These are phyloP conservation scores for Volucella zonaria DNA, from an alignment of 2,888 invertebrate species.

Conservation along the genomic window DNA sequence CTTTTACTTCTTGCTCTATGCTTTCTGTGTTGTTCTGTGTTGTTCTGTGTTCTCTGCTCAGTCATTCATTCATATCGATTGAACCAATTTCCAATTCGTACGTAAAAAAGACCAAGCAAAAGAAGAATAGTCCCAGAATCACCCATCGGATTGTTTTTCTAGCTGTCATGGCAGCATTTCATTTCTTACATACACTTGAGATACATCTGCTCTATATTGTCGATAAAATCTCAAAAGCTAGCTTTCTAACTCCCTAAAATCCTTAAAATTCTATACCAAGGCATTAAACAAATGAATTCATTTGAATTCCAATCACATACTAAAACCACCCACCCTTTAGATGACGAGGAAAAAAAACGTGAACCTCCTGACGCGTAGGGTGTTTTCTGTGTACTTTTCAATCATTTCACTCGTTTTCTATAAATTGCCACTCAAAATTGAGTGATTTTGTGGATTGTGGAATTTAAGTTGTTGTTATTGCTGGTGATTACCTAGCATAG, in stretches of 20 bases:
- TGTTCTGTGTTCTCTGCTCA: slow-evolving; percentile 4
- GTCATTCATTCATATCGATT: slow-evolving; percentile 53
- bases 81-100: slow-evolving; percentile 34
- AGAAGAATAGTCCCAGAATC: slow-evolving; percentile 21
- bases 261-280: slow-evolving; percentile 32
- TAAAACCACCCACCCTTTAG: slow-evolving; percentile 18
- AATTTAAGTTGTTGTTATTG: slow-evolving; percentile 38
- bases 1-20: slow-evolving; percentile 3
- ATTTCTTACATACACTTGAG: neutral
- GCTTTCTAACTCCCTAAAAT: slow-evolving; percentile 26
- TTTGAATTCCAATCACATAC: slow-evolving; percentile 69
- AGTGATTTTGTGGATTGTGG: slow-evolving; percentile 56
- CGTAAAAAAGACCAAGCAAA: slow-evolving; percentile 17
- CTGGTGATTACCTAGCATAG: slow-evolving; percentile 54
- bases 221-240: slow-evolving; percentile 48
- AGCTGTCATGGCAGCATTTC: slow-evolving; percentile 27
- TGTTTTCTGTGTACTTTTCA: slow-evolving; percentile 11
- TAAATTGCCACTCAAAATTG: slow-evolving; percentile 41
- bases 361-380: neutral
- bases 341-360: neutral
- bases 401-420: neutral
- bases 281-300: slow-evolving; percentile 64
- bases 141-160: slow-evolving; percentile 11
- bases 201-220: slow-evolving; percentile 1
- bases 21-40: neutral